Conservation (phyloP, 37 sponge, comb jelly and placozoan genomes). For the Cliona cf. orientalis region DNA sequence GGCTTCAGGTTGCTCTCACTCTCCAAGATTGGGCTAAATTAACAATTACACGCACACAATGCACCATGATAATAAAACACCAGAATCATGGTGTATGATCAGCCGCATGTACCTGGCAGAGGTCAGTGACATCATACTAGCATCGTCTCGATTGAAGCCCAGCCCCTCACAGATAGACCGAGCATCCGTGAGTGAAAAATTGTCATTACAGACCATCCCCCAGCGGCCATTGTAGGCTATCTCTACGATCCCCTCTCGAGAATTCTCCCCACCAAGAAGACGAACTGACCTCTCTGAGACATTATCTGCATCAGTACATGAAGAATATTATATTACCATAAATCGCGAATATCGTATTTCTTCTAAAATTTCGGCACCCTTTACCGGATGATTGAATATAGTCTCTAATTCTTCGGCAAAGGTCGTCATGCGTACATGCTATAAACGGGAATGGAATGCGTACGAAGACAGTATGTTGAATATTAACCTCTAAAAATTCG, state of each 20-base stretch:
- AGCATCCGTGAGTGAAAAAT: background rate
- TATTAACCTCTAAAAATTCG: no score
- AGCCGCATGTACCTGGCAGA: background rate
- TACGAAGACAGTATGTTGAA: no score
- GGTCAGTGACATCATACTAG: background rate
- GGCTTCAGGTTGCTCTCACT: conserved; percentile 43
- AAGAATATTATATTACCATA: no score
- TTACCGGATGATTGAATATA: no score
- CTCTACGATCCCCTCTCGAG: conserved; percentile 24
- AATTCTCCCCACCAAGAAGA: conserved; percentile 4
- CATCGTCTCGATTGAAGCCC: conserved; percentile 8
- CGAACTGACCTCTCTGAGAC: no score
- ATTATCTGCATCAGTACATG: no score
- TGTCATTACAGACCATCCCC: conserved; percentile 15
- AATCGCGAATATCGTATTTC: no score
- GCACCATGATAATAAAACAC: background rate
- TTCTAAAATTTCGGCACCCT: no score
- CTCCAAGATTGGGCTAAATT: background rate
- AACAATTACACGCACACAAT: background rate
- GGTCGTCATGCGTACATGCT: no score
- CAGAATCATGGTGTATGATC: background rate
- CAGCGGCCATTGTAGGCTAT: conserved; percentile 14
- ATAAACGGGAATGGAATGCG: no score
- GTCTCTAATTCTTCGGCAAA: no score
- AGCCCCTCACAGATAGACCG: conserved; percentile 15